Conservation (phyloP, 2,888 invertebrate species). For the Hypena proboscidalis region DNA sequence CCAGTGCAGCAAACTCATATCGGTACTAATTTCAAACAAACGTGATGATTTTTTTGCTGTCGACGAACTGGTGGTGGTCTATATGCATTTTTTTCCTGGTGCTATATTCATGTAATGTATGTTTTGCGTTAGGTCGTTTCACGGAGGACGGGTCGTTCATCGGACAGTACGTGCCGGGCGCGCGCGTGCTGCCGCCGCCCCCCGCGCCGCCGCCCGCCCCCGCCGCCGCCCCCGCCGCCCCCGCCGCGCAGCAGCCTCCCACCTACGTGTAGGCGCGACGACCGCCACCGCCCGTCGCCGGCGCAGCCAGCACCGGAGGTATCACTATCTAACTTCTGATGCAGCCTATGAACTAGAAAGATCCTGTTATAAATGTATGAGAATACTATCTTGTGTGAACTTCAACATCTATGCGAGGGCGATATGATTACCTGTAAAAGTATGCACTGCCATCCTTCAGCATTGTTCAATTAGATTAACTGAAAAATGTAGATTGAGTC, state of each 20-base stretch:
- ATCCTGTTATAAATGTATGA: too few species aligned
- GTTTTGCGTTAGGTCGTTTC: constrained; percentile 89
- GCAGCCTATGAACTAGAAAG: too few species aligned
- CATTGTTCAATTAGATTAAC: background rate
- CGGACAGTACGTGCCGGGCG: constrained; percentile 97
- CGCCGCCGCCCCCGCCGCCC: constrained; percentile 39
- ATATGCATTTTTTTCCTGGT: background rate
- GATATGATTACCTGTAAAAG: background rate
- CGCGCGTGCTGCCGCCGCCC: constrained; percentile 86
- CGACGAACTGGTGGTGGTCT: background rate
- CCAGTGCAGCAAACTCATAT: too few species aligned
- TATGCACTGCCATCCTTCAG: background rate
- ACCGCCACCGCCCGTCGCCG: background rate
- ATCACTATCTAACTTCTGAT: too few species aligned
- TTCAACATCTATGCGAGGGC: too few species aligned
- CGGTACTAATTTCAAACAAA: too few species aligned
- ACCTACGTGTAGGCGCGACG: constrained; percentile 58
- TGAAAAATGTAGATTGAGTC: constrained; percentile 2
- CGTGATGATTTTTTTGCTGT: too few species aligned
- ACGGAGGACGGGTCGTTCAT: constrained; percentile 99
- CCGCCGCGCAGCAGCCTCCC: constrained; percentile 41
- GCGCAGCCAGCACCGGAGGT: background rate
- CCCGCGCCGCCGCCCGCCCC: constrained; percentile 52
- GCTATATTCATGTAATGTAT: background rate
- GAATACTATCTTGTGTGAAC: too few species aligned